Conservation (phyloP, 1,140 invertebrate species). For the Holcopasites calliopsidis region DNA sequence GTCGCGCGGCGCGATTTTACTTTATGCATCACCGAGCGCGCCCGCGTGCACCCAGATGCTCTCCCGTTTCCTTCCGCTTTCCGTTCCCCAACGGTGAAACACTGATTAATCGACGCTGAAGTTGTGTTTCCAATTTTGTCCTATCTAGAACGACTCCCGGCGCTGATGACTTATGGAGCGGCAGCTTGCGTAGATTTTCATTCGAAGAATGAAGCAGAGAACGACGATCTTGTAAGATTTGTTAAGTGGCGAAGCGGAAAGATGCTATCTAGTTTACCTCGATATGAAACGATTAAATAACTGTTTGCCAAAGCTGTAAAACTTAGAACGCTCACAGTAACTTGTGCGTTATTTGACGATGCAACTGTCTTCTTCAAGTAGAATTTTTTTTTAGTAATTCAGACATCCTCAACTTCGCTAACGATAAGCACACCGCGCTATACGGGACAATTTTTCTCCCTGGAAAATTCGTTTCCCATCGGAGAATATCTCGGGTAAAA, state of each 20-base stretch:
- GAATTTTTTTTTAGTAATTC: too few species aligned
- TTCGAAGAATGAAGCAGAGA: background rate
- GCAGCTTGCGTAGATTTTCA: background rate
- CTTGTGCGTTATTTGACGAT: too few species aligned
- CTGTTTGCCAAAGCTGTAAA: too few species aligned
- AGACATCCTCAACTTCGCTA: too few species aligned
- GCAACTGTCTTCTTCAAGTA: too few species aligned
- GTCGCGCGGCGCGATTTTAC: conserved; percentile 39
- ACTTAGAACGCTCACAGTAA: too few species aligned
- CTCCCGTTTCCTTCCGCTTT: background rate
- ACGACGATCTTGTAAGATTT: background rate
- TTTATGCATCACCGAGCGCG: conserved; percentile 1
- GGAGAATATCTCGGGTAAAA: background rate
- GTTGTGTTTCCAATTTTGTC: background rate
- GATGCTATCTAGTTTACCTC: too few species aligned
- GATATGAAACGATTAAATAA: too few species aligned
- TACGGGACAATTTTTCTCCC: background rate
- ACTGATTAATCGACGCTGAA: background rate
- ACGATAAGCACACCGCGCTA: too few species aligned
- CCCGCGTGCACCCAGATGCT: conserved; percentile 1
- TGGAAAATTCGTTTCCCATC: background rate
- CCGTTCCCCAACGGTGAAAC: background rate
- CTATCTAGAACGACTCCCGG: too few species aligned
- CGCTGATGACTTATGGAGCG: background rate
- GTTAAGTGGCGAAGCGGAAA: background rate